Conservation (phyloP, 2,797 vertebrate genomes). For the Sciurus carolinensis region DNA sequence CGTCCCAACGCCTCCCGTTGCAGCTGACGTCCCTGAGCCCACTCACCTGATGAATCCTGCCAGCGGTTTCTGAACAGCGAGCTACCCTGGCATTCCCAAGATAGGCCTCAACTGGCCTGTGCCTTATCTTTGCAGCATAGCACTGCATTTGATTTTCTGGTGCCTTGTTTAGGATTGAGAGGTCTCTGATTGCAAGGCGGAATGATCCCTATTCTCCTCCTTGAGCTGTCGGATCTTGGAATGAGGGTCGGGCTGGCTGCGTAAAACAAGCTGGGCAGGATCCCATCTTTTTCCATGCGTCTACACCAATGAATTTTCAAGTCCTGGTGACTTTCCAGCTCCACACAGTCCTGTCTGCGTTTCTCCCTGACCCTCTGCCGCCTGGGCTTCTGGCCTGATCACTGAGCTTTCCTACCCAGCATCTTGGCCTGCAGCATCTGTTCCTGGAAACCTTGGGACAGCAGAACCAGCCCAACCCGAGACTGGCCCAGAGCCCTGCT, state of each 20-base stretch:
- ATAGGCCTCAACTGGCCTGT: neutral
- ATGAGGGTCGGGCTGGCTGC: neutral
- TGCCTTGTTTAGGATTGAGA: conserved; percentile 18
- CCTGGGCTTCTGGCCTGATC: neutral
- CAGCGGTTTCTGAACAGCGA: neutral
- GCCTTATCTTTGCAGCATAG: neutral
- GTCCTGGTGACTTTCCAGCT: neutral
- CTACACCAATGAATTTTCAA: neutral
- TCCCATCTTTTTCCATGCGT: neutral
- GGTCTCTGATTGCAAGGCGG: neutral
- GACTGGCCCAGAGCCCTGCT: neutral
- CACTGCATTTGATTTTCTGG: neutral
- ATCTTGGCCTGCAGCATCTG: neutral
- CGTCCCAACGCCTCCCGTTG: no score
- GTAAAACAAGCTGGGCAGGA: neutral
- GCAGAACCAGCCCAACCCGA: neutral
- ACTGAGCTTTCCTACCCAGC: neutral
- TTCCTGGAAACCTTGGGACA: neutral
- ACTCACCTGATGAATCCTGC: neutral
- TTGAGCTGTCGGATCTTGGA: neutral
- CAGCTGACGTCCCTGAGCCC: neutral
- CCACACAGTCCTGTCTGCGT: fast-evolving
- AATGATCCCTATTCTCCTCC: conserved; percentile 15
- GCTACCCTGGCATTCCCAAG: neutral
- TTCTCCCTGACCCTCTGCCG: neutral